A percentile compares a stretch with the other conserved stretches of the same genome.
These are phyloP conservation scores for Allacma fusca DNA, from an alignment of 2,888 invertebrate species.

Conservation along the genomic window DNA sequence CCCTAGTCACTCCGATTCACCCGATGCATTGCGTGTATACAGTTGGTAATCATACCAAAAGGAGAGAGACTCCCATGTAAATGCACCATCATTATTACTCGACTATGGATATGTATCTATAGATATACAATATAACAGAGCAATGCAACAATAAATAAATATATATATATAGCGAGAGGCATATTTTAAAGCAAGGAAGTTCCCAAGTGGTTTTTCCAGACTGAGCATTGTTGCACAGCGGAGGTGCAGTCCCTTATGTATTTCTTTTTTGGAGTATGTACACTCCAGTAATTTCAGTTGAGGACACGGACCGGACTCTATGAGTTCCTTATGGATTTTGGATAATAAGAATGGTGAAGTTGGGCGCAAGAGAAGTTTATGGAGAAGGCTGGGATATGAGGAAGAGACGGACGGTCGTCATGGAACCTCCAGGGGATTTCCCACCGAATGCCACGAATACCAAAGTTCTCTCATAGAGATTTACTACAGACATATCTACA, in stretches of 20 bases:
- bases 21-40: neutral
- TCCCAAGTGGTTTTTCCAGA: too few relatives aligned
- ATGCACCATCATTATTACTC: slow-evolving; percentile 13
- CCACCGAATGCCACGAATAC: slow-evolving; percentile 55
- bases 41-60: neutral
- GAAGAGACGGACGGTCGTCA: slow-evolving; percentile 32
- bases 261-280: too few relatives aligned
- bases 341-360: neutral
- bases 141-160: too few relatives aligned
- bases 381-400: neutral
- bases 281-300: too few relatives aligned
- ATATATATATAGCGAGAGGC: too few relatives aligned
- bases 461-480: neutral
- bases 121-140: neutral
- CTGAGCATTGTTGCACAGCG: too few relatives aligned
- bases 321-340: too few relatives aligned
- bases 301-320: too few relatives aligned
- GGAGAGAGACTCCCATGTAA: neutral
- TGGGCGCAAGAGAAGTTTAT: neutral
- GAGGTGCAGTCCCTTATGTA: too few relatives aligned
- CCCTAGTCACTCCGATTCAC: slow-evolving; percentile 37
- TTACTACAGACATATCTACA: too few relatives aligned
- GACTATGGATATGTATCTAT: slow-evolving; percentile 4
- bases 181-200: too few relatives aligned
- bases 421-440: slow-evolving; percentile 57